Conservation (phyloP, 2,113 vertebrate species). For the Vidua chalybeata region DNA sequence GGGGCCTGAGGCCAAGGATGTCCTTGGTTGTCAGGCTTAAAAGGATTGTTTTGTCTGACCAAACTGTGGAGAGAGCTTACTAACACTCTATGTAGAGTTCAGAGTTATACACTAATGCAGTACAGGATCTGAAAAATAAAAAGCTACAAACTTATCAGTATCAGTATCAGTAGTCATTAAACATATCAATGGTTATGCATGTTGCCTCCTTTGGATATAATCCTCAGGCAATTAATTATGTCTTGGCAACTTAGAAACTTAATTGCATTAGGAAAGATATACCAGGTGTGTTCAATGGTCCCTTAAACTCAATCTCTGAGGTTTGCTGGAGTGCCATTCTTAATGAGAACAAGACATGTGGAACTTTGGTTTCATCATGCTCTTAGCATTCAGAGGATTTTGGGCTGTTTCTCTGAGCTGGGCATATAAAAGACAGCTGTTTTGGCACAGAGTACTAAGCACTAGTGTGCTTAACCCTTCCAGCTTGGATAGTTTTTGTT, state of each 20-base stretch:
- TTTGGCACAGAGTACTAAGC: neutral
- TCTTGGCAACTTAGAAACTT: neutral
- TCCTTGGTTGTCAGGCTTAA: neutral
- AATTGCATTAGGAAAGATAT: neutral
- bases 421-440: neutral
- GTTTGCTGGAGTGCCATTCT: neutral
- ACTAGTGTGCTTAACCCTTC: neutral
- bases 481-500: neutral
- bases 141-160: neutral
- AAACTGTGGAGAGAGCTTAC: neutral
- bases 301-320: neutral
- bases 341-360: neutral
- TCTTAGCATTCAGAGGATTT: neutral
- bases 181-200: neutral
- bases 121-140: neutral
- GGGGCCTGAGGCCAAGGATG: fast-evolving
- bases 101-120: neutral
- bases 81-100: neutral
- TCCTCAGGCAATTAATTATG: neutral
- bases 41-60: neutral
- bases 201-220: neutral
- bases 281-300: neutral
- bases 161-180: neutral
- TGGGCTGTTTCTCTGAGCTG: neutral
- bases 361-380: neutral